These are phyloP conservation scores for Echiichthys vipera DNA, from an alignment of 2,797 vertebrate genomes.

Conservation along the genomic window DNA sequence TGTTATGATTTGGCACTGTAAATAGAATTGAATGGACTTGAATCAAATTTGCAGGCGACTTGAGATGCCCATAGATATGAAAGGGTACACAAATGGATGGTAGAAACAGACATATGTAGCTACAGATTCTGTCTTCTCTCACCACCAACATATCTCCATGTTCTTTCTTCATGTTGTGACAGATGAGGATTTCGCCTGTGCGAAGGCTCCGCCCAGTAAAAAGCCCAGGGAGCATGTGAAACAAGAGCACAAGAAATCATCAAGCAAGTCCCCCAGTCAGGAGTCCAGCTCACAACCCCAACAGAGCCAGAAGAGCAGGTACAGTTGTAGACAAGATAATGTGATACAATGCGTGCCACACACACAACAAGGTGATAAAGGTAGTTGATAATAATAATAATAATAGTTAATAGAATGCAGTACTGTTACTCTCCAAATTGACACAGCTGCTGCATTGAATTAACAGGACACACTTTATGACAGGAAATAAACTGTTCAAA, in stretches of 20 bases:
- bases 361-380: neutral
- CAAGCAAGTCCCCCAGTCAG: slow-evolving; percentile 76
- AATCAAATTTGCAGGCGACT: neutral
- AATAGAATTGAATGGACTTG: no score
- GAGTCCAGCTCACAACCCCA: slow-evolving; percentile 55
- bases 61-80: neutral
- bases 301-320: slow-evolving; percentile 79
- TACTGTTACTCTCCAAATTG: no score
- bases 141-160: neutral
- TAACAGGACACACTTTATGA: no score
- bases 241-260: slow-evolving; percentile 70
- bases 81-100: neutral
- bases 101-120: neutral
- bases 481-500: no score
- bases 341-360: neutral
- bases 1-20: no score
- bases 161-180: slow-evolving; percentile 22
- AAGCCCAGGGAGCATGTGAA: slow-evolving; percentile 80
- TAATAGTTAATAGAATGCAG: no score
- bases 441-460: no score
- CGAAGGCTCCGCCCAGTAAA: slow-evolving; percentile 85
- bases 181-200: slow-evolving; percentile 91
- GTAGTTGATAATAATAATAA: no score
- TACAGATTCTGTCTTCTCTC: neutral
- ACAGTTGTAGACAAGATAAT: slow-evolving; percentile 46